phyloP scores from a whole-genome alignment of 1,140 invertebrate genomes.

The Paraescarpia echinospica region DNA sequence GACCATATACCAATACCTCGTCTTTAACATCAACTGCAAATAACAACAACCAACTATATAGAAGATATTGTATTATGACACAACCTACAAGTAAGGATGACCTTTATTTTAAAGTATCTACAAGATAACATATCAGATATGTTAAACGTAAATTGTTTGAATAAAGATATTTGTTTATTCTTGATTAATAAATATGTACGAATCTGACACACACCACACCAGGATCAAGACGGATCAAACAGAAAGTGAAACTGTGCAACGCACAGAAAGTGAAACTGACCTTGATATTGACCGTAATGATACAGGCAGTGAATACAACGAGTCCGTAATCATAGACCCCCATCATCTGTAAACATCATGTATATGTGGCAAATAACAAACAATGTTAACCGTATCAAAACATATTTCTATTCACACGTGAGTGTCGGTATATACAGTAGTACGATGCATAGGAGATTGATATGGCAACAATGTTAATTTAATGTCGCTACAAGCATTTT shows the following conservation, averaged over 20 bases:
- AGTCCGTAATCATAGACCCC: constrained; percentile 61
- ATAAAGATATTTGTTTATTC: neutral
- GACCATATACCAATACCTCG: constrained; percentile 67
- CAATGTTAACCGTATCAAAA: neutral
- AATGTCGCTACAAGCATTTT: no score
- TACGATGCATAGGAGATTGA: no score
- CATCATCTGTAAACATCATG: constrained; percentile 38
- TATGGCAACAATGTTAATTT: no score
- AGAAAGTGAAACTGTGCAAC: constrained; percentile 7
- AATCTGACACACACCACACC: neutral
- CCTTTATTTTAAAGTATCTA: no score
- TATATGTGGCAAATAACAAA: neutral
- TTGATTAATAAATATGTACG: neutral
- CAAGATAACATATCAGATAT: no score
- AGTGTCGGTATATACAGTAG: no score
- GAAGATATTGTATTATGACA: no score
- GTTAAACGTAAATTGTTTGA: neutral
- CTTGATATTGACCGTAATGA: constrained; percentile 63
- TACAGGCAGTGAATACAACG: constrained; percentile 59
- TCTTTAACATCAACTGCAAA: constrained; percentile 66
- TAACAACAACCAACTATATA: neutral
- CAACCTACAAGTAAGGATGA: no score
- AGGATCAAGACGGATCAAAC: neutral
- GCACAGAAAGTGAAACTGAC: constrained; percentile 41
- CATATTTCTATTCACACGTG: neutral